A percentile compares a stretch with the other conserved stretches of the same genome.
Evolutionary conservation across 2,888 invertebrate genomes (phyloP).

Genomic region (Sabatieria punctata): DNA sequence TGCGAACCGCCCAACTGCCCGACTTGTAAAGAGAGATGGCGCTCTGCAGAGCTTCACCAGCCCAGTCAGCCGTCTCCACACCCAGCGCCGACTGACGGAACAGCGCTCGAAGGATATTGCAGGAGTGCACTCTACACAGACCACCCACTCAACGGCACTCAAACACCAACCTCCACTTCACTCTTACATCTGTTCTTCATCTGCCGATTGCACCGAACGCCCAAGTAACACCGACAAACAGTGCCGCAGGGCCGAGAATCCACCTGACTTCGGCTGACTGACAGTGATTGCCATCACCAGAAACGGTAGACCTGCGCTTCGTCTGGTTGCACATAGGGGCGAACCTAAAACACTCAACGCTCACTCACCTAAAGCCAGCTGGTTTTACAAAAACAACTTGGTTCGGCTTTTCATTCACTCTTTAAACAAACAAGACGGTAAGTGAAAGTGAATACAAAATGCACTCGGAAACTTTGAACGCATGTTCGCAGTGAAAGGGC

Average conservation of each 20-base stretch:
- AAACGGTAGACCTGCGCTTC: conserved; percentile 85
- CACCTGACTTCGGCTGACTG: conserved; percentile 16
- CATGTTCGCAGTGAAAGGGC: no score
- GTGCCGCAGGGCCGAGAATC: conserved; percentile 8
- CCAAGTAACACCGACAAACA: not conserved
- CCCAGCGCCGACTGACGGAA: conserved; percentile 58
- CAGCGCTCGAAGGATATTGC: conserved; percentile 66
- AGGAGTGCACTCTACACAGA: no score
- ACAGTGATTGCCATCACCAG: conserved; percentile 52
- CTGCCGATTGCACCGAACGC: not conserved
- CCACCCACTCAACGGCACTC: conserved; percentile 13
- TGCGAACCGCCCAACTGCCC: conserved; percentile 42
- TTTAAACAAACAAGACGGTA: no score
- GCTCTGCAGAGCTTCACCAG: conserved; percentile 50
- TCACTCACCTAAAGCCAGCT: no score
- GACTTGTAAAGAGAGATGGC: no score
- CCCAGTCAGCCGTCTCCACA: conserved; percentile 50
- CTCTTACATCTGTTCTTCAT: not conserved
- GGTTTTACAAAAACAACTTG: no score
- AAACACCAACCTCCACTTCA: not conserved
- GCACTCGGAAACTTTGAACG: no score
- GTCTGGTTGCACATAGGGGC: conserved; percentile 62
- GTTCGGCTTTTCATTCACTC: no score
- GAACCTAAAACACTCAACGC: no score
- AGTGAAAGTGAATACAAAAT: no score